Evolutionary conservation across 2,888 invertebrate species (phyloP).

Genomic region (Mythimna lalbum): DNA sequence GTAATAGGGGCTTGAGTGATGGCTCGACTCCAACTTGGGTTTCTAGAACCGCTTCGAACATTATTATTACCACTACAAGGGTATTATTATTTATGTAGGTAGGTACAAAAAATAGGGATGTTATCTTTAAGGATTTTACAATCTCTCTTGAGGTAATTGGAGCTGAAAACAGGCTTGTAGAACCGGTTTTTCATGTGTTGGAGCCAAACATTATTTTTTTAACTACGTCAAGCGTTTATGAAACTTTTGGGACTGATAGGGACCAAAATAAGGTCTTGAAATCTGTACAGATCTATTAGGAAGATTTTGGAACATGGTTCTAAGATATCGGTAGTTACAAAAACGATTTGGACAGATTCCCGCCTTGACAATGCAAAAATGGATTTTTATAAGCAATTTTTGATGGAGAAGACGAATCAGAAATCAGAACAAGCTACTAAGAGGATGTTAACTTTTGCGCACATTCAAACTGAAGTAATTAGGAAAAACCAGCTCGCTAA

Average conservation of each 20-base stretch:
- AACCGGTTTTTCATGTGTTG: constrained; percentile 13
- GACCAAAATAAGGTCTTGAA: background rate
- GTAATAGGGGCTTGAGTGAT: constrained; percentile 49
- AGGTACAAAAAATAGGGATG: constrained; percentile 3
- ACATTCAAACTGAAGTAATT: constrained; percentile 18
- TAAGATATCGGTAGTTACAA: background rate
- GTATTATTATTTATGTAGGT: constrained; percentile 7
- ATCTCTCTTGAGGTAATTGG: background rate
- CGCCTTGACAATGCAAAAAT: constrained; percentile 28
- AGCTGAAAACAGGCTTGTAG: constrained; percentile 7
- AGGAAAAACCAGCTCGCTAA: constrained; percentile 30
- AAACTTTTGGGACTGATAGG: background rate
- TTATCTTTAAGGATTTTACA: constrained; percentile 4
- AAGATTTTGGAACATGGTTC: background rate
- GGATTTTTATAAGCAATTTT: background rate
- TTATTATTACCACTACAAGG: constrained; percentile 40
- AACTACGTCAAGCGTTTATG: background rate
- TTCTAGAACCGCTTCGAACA: constrained; percentile 52
- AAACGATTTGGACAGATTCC: constrained; percentile 12
- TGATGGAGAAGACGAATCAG: background rate
- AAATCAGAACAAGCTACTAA: background rate
- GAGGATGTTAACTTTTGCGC: background rate
- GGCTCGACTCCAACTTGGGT: constrained; percentile 32
- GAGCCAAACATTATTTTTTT: background rate
- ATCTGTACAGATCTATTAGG: background rate